Evolutionary conservation across 64 coral and sea anemone genomes (phyloP).

Genomic region (Stylophora pistillata): DNA sequence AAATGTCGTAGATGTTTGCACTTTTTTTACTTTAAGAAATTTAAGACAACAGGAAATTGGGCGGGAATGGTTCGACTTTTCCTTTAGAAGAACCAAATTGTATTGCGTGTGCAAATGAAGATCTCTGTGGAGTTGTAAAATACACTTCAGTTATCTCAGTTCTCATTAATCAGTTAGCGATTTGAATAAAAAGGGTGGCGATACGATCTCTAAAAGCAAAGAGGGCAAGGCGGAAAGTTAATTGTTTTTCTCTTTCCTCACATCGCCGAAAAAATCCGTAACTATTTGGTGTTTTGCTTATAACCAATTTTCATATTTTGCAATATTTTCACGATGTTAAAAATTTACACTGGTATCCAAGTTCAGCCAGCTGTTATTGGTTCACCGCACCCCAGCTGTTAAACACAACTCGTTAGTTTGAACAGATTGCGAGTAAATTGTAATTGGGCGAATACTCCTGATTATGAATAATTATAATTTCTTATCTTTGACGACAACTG

Average conservation of each 20-base stretch:
- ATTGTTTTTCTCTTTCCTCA: neutral
- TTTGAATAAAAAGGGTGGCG: neutral
- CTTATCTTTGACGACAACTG: neutral
- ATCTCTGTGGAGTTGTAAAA: too few species aligned
- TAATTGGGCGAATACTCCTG: neutral
- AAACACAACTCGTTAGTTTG: neutral
- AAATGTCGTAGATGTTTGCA: too few species aligned
- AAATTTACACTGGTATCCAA: neutral
- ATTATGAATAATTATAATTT: neutral
- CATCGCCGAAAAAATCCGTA: neutral
- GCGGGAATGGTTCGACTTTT: too few species aligned
- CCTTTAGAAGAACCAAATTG: too few species aligned
- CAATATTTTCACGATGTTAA: neutral
- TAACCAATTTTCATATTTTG: neutral
- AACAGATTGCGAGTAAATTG: neutral
- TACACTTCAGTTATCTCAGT: neutral
- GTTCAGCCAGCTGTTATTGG: neutral
- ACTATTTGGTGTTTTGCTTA: neutral
- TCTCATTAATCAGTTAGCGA: neutral
- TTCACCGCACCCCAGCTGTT: neutral
- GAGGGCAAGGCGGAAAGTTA: neutral
- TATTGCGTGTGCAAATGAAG: too few species aligned
- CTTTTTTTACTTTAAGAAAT: too few species aligned
- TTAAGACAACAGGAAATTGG: neutral
- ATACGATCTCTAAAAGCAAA: neutral